Evolutionary conservation across 2,113 vertebrate species (phyloP), one percentile per base, ranked within the genome.

Genomic region (Lamprotornis superbus): DNA sequence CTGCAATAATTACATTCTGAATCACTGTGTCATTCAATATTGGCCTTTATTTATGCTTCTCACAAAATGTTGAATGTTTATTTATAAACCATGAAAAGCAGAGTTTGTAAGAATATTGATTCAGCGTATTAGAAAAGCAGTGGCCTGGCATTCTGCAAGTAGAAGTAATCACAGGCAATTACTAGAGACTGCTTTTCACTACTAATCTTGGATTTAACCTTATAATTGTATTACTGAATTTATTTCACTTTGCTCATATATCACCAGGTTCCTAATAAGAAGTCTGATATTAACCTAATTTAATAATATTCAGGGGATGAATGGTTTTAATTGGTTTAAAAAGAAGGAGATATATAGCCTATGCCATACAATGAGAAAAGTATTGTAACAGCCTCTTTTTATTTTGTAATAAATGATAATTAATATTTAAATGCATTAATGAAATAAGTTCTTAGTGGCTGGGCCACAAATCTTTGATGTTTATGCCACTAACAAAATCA

Each of bases 61-160:
- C 82, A 91, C 68, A 94, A 84, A 93, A 67, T 61, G 79, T 80
- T 17, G 24, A 87, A 95, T 97, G 87, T 89, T 97, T 95, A 96
- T 96, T 97, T 97, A 96, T 95, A 95, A 95, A 94, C 84, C 90
- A 94, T 96, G 94, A 97, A 97, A 97, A 95, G 67, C 31, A 78
- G 87, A 87, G 68, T 95, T 96, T 96, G 95, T 95, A 93, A 91
- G 84, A 93, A 86, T 95, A 97, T 96, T 94, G 96, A 97, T 97
- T 96, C 67, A 73, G 44, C 4, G 0, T 70, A 80, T 92, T 94
- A 93, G 64, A 91, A 95, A 96, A 96, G 93, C 84, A 95, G 79
- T 89, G 40, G 79, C 52, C 77, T 94, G 84, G 93, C 90, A 94
- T 95, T 95, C 94, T 89, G 80, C 64, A 73, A 95, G 78, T 82